Evolutionary conservation across 2,113 vertebrate species (phyloP).

Genomic region (Carettochelys insculpta): DNA sequence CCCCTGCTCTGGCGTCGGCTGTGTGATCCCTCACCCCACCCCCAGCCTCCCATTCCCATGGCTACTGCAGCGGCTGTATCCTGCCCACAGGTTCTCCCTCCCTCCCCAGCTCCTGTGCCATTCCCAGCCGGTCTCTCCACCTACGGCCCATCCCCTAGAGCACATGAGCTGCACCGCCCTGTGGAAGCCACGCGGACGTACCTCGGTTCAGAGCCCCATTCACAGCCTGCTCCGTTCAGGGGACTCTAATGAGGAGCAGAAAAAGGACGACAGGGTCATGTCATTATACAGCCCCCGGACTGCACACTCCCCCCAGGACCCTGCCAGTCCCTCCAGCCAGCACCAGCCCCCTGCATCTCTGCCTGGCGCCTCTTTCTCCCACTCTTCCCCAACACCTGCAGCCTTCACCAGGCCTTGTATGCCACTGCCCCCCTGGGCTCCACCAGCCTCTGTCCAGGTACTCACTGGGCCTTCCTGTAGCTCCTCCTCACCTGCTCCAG

Average conservation of each 20-base stretch:
- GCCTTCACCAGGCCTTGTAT: background rate
- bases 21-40: too few species aligned
- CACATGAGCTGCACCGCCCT: constrained; percentile 11
- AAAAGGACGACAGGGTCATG: constrained; percentile 72
- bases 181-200: constrained; percentile 63
- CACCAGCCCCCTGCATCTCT: background rate
- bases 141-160: background rate
- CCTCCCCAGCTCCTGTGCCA: background rate
- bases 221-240: constrained; percentile 73
- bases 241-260: constrained; percentile 75
- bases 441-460: background rate
- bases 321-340: background rate
- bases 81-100: background rate
- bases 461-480: background rate
- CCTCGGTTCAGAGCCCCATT: constrained; percentile 70
- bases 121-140: background rate
- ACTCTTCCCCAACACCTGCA: background rate
- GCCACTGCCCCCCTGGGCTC: background rate
- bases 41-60: background rate
- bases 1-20: background rate
- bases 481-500: background rate
- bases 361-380: background rate
- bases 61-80: background rate
- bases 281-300: constrained; percentile 52
- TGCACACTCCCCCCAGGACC: constrained; percentile 38